Evolutionary conservation across 2,888 invertebrate species (phyloP).

Genomic region (Erebia epiphron): DNA sequence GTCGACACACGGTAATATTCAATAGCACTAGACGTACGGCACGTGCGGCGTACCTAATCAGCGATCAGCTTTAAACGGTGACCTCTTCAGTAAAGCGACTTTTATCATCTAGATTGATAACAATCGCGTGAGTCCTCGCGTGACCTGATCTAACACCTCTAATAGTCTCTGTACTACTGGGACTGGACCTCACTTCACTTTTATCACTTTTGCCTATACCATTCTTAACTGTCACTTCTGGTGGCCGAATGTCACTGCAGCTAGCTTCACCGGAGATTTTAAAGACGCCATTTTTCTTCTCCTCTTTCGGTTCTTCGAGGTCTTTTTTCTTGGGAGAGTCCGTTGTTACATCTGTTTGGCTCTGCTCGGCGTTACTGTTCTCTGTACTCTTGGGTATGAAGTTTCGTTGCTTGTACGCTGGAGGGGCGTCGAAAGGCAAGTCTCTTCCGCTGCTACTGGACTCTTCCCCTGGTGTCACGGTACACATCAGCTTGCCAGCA

Average conservation of each 20-base stretch:
- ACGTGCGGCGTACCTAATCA: no score
- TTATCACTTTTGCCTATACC: conserved; percentile 67
- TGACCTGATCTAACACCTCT: conserved; percentile 84
- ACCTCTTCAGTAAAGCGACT: conserved; percentile 92
- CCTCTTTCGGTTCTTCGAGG: conserved; percentile 59
- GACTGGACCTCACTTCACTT: conserved; percentile 67
- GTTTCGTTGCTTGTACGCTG: conserved; percentile 71
- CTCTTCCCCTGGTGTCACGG: conserved; percentile 77
- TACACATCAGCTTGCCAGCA: conserved; percentile 78
- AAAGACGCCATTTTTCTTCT: conserved; percentile 72
- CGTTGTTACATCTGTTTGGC: conserved; percentile 71
- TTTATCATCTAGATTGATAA: conserved; percentile 91
- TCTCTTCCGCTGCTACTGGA: conserved; percentile 78
- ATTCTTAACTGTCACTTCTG: conserved; percentile 64
- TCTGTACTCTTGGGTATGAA: conserved; percentile 75
- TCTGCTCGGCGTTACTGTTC: conserved; percentile 68
- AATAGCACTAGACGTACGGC: no score
- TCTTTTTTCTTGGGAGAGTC: conserved; percentile 69
- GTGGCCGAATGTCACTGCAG: conserved; percentile 72
- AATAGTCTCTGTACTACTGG: conserved; percentile 66
- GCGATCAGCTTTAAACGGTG: conserved; percentile 77
- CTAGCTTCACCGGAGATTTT: conserved; percentile 76
- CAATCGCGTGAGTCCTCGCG: conserved; percentile 89
- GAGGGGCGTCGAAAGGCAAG: conserved; percentile 73
- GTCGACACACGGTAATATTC: no score